Evolutionary conservation across 1,140 invertebrate species (phyloP), one percentile per base, ranked within the genome.

Genomic region (Ceratina australensis): DNA sequence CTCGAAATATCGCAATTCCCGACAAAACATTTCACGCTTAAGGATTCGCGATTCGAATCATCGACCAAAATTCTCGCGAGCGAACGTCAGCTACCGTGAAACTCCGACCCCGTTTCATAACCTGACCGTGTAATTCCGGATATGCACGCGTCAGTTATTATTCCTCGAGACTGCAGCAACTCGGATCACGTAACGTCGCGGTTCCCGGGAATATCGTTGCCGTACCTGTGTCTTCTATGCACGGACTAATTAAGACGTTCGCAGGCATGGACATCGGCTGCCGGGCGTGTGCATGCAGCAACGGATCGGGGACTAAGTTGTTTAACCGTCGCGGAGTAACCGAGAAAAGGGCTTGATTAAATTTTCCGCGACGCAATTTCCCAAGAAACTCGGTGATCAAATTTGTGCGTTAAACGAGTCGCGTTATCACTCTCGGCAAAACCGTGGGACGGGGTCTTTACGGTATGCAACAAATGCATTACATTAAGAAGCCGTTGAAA

Each of bases 401-500:
- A 81, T 81, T 81, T 71, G 49, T 61, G 59, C 28, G 80, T 60
- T 71, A 33, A 79, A 22, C 71, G 65, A 33, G 68, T 16, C 69
- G 64, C 65, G 63, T 83, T 80, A 72, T 83, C 59, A 69, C 42
- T 61, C 65, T 74, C 28, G 59, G 56, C 69, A 18, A 26, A 42
- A 52, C 52, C 20, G 50, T 47, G n/a, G 18, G 50, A 1, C 8
- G 26, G 28, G 26, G 52, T 47, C 78, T 86, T 86, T 77, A 87
- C 81, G 69, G 66, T 73, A 77, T n/a, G n/a, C 86, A 85, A 88
- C 87, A 90, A 89, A 89, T 88, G 82, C 80, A 87, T 90, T 86
- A 88, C 82, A 82, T 76, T 83, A 83, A 87, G 80, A 85, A 88
- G 82, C 73, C 73, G 77, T 71, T 74, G 78, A 82, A 84, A 88